Evolutionary conservation across 1,140 invertebrate species (phyloP), one percentile per base, ranked within the genome.

Genomic region (Drosophila parvula): DNA sequence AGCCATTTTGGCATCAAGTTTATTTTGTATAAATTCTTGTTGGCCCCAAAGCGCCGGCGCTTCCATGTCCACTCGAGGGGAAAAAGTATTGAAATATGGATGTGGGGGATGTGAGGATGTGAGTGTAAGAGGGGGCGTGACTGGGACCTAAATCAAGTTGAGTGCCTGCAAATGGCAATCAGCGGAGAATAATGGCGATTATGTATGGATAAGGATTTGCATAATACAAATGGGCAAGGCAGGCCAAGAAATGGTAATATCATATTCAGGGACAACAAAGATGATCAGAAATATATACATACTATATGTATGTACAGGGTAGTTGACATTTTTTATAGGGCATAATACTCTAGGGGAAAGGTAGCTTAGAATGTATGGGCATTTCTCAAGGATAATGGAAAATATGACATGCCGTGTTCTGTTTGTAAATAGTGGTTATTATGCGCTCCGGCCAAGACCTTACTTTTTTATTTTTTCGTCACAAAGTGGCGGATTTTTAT

Each of bases 91-190:
- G 56, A 32, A 9, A 62, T 16, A 32, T 32, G 11, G 34, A 30
- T 2, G 22, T 10, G 36, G 12, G 5, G 18, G 18, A 3, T 6
- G 2, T 16, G 12, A 9, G 27, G 22, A 4, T 18, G 28, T 22
- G 18, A 22, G n/a, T 61, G 32, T 41, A 40, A 18, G 47, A 7
- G 53, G 61, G 65, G 69, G 69, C 69, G 69, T 71, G 69, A 70
- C 69, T 55, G 36, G 44, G 51, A 71, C 53, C 71, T 75, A 75
- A 75, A 75, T 75, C 73, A 75, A 64, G 73, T 63, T 75, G 71
- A 75, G 73, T 75, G 71, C 71, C 71, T 75, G 73, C 71, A 41
- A 75, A 65, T 75, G 73, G 71, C 71, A 75, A 75, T 75, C 71
- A 75, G 73, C 61, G 74, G 60, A 75, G 71, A 75, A 75, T 75